phyloP scores from a whole-genome alignment of 2,888 invertebrate species.

The Lordiphosa andalusiaca region DNA sequence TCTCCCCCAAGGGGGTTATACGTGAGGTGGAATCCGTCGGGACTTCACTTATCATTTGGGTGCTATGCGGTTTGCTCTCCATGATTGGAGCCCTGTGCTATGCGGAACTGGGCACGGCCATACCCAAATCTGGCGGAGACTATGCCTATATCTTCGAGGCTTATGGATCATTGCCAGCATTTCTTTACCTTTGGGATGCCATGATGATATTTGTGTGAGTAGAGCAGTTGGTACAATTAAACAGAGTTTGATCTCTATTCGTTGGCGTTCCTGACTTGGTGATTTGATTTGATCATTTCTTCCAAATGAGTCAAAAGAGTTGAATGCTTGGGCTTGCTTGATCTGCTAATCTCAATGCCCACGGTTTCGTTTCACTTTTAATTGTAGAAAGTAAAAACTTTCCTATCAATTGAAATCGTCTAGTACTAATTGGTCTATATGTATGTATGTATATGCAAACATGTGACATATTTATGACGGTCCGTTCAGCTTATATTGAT shows the following conservation, averaged over 20 bases:
- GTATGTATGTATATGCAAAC: neutral
- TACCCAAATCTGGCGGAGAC: conserved; percentile 97
- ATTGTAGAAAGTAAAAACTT: conserved; percentile 18
- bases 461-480: conserved; percentile 1
- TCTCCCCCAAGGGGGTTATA: conserved; percentile 96
- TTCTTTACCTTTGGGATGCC: conserved; percentile 98
- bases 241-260: neutral
- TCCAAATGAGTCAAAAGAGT: no score
- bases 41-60: conserved; percentile 92
- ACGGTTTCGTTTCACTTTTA: no score
- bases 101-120: conserved; percentile 91
- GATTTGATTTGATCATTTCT: no score
- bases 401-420: conserved; percentile 27
- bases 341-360: neutral
- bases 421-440: conserved; percentile 4
- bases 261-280: no score
- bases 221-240: neutral
- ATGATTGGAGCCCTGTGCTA: conserved; percentile 97
- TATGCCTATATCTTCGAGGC: conserved; percentile 97
- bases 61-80: conserved; percentile 91
- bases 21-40: conserved; percentile 94
- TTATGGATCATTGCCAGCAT: conserved; percentile 94
- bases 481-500: conserved; percentile 8
- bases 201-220: conserved; percentile 97
- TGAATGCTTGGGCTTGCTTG: no score